These are phyloP conservation scores for Cerceris rybyensis DNA, from an alignment of 2,888 invertebrate species.

Conservation along the genomic window DNA sequence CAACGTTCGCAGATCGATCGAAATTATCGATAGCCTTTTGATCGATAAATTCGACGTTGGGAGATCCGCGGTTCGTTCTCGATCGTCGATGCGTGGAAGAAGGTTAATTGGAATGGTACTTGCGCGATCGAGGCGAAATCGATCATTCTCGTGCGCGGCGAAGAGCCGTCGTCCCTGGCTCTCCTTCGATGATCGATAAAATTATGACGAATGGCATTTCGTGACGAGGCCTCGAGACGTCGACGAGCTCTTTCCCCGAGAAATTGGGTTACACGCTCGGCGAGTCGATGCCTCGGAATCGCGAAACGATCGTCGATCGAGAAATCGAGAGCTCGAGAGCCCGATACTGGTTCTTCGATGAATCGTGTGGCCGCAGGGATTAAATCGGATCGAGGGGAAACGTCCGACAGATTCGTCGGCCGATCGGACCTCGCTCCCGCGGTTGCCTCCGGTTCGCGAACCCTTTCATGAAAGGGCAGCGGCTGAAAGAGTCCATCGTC, in stretches of 20 bases:
- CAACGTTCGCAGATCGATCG: constrained; percentile 41
- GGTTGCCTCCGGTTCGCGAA: constrained; percentile 29
- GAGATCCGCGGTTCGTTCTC: constrained; percentile 62
- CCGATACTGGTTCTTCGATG: background rate
- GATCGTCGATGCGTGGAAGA: constrained; percentile 71
- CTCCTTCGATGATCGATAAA: constrained; percentile 62
- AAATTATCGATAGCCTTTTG: constrained; percentile 50
- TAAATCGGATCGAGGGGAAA: background rate
- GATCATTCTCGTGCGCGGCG: constrained; percentile 53
- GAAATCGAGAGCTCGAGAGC: constrained; percentile 22
- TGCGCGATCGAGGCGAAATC: constrained; percentile 54
- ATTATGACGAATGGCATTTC: constrained; percentile 70
- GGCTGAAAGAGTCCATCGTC: constrained; percentile 25
- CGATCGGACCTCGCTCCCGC: constrained; percentile 21
- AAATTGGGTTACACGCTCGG: constrained; percentile 66
- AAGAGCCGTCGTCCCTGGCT: constrained; percentile 16
- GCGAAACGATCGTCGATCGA: constrained; percentile 35
- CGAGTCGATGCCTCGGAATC: constrained; percentile 47
- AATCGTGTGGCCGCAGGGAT: background rate
- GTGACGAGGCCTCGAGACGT: constrained; percentile 63
- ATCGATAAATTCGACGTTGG: constrained; percentile 46
- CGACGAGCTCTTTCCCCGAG: constrained; percentile 51
- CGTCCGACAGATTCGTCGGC: background rate
- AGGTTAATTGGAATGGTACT: constrained; percentile 72
- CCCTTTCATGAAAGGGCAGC: constrained; percentile 50